These are phyloP conservation scores for Anolis carolinensis DNA, from an alignment of 2,113 vertebrate species.

Conservation along the genomic window DNA sequence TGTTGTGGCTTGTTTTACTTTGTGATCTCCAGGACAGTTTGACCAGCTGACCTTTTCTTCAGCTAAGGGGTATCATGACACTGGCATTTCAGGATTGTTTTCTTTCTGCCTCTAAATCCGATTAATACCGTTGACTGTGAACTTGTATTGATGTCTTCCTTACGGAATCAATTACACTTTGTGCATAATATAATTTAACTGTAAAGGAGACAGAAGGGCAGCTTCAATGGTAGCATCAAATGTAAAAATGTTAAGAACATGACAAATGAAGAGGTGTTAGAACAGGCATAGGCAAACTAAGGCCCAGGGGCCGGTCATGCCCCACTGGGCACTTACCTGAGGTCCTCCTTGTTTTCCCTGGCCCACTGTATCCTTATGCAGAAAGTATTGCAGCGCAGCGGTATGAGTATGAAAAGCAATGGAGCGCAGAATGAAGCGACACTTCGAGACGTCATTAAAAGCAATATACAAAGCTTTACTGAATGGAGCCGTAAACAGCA, in stretches of 20 bases:
- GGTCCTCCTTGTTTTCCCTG: too few species aligned
- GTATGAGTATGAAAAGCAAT: too few species aligned
- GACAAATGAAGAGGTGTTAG: too few species aligned
- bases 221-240: constrained; percentile 11
- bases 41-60: constrained; percentile 30
- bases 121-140: not conserved
- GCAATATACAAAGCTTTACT: too few species aligned
- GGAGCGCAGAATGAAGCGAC: too few species aligned
- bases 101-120: constrained; percentile 23
- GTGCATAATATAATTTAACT: not conserved
- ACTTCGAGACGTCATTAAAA: too few species aligned
- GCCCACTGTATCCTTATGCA: too few species aligned
- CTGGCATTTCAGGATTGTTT: constrained; percentile 10
- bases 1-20: constrained; percentile 16
- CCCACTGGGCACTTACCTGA: too few species aligned
- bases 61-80: not conserved
- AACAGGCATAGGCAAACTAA: too few species aligned
- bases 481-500: too few species aligned
- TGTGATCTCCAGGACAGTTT: constrained; percentile 52
- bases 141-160: not conserved
- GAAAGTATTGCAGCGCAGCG: too few species aligned
- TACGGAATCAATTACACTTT: constrained; percentile 7
- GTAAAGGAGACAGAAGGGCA: not conserved
- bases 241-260: not conserved
- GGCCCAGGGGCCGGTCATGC: too few species aligned